A percentile compares a stretch with the other conserved stretches of the same genome.
Conservation (phyloP, 2,888 invertebrate genomes). For the Orgyia antiqua region DNA sequence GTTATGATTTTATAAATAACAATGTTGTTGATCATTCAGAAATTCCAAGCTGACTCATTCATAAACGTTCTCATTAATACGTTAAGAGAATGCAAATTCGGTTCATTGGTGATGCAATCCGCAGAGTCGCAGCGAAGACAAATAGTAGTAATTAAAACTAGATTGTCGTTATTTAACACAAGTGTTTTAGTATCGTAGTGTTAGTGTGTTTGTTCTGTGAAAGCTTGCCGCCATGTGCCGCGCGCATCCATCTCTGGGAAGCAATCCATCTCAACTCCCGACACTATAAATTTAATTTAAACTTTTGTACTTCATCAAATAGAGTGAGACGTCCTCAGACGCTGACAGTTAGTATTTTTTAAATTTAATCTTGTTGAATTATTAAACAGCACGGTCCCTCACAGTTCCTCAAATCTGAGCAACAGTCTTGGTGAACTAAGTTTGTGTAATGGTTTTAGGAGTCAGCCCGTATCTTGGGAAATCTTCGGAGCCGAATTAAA, state of each 20-base stretch:
- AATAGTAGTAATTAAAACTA: conserved; percentile 55
- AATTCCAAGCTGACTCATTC: conserved; percentile 3
- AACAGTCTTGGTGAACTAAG: conserved; percentile 28
- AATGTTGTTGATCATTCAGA: conserved; percentile 6
- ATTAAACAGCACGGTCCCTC: conserved; percentile 25
- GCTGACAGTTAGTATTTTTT: conserved; percentile 44
- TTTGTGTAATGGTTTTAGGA: conserved; percentile 48
- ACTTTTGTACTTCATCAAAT: conserved; percentile 59
- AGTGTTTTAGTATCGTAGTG: conserved; percentile 7
- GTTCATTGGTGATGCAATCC: conserved; percentile 28
- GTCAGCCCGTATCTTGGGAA: conserved; percentile 50
- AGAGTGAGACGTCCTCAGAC: conserved; percentile 32
- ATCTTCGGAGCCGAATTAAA: conserved; percentile 39
- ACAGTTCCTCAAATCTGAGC: conserved; percentile 27
- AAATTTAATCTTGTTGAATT: conserved; percentile 46
- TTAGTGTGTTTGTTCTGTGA: no score
- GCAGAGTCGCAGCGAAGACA: conserved; percentile 35
- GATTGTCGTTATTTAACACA: conserved; percentile 53
- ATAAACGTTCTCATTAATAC: conserved; percentile 30
- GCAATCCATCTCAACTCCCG: conserved; percentile 33
- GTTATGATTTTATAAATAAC: conserved; percentile 11
- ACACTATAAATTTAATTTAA: conserved; percentile 60
- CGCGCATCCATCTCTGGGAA: conserved; percentile 1
- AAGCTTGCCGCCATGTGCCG: neutral
- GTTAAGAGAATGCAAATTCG: conserved; percentile 32